Evolutionary conservation across 2,113 vertebrate species (phyloP), one percentile per base, ranked within the genome.

Genomic region (Microtus montanus): DNA sequence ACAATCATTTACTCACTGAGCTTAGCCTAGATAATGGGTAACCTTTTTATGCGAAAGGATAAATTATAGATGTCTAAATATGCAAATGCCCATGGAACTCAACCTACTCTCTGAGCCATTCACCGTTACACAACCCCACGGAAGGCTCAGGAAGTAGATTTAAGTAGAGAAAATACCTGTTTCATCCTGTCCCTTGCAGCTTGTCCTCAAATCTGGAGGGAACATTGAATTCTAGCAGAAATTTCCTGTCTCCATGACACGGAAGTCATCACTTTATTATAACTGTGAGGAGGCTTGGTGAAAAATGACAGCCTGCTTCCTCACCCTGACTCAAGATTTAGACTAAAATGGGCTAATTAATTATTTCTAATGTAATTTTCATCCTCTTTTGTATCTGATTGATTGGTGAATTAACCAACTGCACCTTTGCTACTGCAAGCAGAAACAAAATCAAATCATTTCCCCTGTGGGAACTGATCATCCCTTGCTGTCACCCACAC

Each of bases 301-400:
- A 93, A 73, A 94, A 96, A 68, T 79, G 77, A 93, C 79, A 96
- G 74, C 30, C 54, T 89, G 17, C 49, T 30, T 91, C 10, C 47
- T 96, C 24, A 70, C 85, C n/a, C 82, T 54, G 47, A 90, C 82
- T 93, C 24, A 86, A 74, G 79, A 94, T 95, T 97, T 93, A 94
- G 90, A 74, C n/a, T 79, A n/a, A 95, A 94, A 14, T 89, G 12
- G 91, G 61, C 30, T 87, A 92, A 93, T 95, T 88, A 85, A 91
- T 96, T 94, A 95, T 94, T 97, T 96, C 41, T 94, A 96, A 49
- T 41, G 75, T 61, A 80, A 94, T 94, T 97, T 94, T 87, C 71
- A 88, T 82, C 33, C 52, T 93, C 93, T 11, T 87, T 91, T 94
- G 8, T n/a, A 92, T 86, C 79, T 96, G 92, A 94, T 91, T 96